These are phyloP conservation scores for Tursiops truncatus DNA, from an alignment of 2,113 vertebrate genomes.

Conservation along the genomic window DNA sequence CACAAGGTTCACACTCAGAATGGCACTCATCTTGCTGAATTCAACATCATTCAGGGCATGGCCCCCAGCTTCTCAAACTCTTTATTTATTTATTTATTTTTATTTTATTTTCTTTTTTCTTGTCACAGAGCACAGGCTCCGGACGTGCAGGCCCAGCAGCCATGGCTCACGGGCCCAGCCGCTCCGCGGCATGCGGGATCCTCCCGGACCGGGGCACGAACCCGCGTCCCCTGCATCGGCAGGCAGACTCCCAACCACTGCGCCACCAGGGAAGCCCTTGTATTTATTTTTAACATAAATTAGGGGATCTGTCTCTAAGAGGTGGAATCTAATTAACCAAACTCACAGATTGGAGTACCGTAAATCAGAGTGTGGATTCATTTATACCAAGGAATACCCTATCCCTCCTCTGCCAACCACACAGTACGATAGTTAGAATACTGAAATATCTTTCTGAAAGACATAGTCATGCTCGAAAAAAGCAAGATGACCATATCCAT, in stretches of 20 bases:
- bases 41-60: not conserved
- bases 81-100: no score
- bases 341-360: not conserved
- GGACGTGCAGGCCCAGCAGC: no score
- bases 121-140: no score
- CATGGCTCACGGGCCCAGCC: no score
- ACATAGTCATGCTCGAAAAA: not conserved
- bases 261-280: not conserved
- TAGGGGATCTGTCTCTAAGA: not conserved
- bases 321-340: not conserved
- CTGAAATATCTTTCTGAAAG: not conserved
- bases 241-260: no score
- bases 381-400: not conserved
- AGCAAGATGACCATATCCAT: not conserved
- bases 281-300: not conserved
- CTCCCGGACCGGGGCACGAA: no score
- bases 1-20: not conserved
- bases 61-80: not conserved
- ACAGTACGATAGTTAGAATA: not conserved
- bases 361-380: not conserved
- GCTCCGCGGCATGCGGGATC: no score
- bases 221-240: no score
- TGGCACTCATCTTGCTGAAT: not conserved
- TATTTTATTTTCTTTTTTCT: no score
- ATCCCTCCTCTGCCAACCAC: not conserved